A percentile compares a stretch with the other conserved stretches of the same genome.
Conservation (phyloP, 2,113 vertebrate genomes). For the Gambusia holbrooki region DNA sequence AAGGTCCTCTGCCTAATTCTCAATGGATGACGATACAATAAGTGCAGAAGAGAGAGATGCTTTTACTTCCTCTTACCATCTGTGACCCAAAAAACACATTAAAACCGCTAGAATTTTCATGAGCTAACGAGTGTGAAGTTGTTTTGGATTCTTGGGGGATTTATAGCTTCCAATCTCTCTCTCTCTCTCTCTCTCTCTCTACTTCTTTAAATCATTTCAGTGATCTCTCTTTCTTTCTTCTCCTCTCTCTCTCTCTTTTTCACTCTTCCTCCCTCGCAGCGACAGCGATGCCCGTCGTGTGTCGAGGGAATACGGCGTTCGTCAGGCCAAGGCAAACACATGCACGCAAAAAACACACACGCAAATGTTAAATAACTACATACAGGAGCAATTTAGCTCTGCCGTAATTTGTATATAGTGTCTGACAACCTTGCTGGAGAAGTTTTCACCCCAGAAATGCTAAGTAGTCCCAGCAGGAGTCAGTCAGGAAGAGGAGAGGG, state of each 20-base stretch:
- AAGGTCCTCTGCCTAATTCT: constrained; percentile 49
- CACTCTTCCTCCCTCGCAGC: constrained; percentile 36
- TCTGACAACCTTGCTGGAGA: constrained; percentile 78
- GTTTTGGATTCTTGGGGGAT: constrained; percentile 69
- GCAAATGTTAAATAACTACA: constrained; percentile 72
- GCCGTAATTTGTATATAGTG: constrained; percentile 72
- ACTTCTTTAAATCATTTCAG: constrained; percentile 49
- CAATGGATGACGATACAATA: constrained; percentile 43
- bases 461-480: constrained; percentile 80
- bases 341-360: constrained; percentile 22
- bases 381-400: constrained; percentile 68
- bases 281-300: constrained; percentile 55
- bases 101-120: constrained; percentile 69
- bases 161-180: constrained; percentile 65
- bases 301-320: constrained; percentile 63
- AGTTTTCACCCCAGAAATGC: constrained; percentile 78
- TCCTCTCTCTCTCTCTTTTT: constrained; percentile 39
- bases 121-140: constrained; percentile 67
- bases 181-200: constrained; percentile 52
- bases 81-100: constrained; percentile 74
- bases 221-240: constrained; percentile 50
- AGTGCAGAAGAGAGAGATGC: constrained; percentile 28
- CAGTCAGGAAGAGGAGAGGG: constrained; percentile 74
- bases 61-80: constrained; percentile 61
- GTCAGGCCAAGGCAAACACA: constrained; percentile 70